Evolutionary conservation across 2,113 vertebrate species (phyloP).

Genomic region (Coptodon bakossiorum): DNA sequence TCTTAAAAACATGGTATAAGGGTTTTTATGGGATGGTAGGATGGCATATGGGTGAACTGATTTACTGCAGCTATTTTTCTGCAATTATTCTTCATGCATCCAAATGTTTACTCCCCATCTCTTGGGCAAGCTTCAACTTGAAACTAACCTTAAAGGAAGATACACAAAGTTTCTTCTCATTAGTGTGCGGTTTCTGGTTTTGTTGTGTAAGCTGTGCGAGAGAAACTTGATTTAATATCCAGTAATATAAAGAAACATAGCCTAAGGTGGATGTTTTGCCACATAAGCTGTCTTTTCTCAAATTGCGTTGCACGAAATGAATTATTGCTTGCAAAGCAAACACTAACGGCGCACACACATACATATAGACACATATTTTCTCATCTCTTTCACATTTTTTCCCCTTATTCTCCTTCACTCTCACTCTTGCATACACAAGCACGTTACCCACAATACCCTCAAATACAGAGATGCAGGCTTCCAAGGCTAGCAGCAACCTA

Average conservation of each 20-base stretch:
- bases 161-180: background rate
- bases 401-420: background rate
- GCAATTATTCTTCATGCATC: conserved; percentile 2
- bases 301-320: background rate
- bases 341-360: background rate
- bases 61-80: conserved; percentile 38
- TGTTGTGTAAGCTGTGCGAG: conserved; percentile 41
- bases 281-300: conserved; percentile 5
- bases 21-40: conserved; percentile 3
- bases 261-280: conserved; percentile 2
- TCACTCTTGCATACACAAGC: background rate
- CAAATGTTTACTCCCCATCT: conserved; percentile 32
- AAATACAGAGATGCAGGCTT: background rate
- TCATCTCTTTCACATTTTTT: background rate
- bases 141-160: background rate
- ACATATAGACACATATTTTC: background rate
- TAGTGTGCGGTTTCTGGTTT: background rate
- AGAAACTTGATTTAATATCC: conserved; percentile 18
- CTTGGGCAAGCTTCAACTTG: conserved; percentile 14
- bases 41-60: conserved; percentile 20
- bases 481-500: background rate
- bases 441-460: background rate
- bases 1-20: conserved; percentile 18
- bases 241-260: background rate
- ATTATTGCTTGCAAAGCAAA: conserved; percentile 14